phyloP scores from a whole-genome alignment of 1,140 invertebrate species.

The Papilio polytes region DNA sequence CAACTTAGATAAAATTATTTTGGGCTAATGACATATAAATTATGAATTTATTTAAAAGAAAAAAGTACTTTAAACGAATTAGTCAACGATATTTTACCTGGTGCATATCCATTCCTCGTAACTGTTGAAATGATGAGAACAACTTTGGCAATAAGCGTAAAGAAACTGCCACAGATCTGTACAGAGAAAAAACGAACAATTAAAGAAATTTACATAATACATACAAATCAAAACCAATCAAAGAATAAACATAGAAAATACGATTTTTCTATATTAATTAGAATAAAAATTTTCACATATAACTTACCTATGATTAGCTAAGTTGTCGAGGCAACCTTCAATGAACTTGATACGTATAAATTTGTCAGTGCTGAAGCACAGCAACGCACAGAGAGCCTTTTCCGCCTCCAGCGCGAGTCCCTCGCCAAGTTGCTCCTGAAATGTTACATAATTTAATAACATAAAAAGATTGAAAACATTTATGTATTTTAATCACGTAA shows the following conservation, averaged over 20 bases:
- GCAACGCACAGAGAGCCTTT: conserved; percentile 93
- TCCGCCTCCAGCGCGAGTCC: conserved; percentile 95
- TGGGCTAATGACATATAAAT: background rate
- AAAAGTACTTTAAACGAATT: too few species aligned
- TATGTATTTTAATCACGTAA: too few species aligned
- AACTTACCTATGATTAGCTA: conserved; percentile 91
- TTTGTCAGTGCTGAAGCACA: conserved; percentile 95
- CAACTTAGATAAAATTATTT: too few species aligned
- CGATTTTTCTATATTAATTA: too few species aligned
- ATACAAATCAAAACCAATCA: background rate
- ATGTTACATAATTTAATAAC: conserved; percentile 12
- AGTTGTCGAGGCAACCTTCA: conserved; percentile 95
- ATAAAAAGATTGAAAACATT: too few species aligned
- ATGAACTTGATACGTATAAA: conserved; percentile 97
- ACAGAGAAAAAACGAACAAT: conserved; percentile 44
- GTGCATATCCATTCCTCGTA: conserved; percentile 92
- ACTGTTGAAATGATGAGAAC: conserved; percentile 95
- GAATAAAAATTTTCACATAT: too few species aligned
- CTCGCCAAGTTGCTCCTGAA: conserved; percentile 91
- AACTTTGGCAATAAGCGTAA: conserved; percentile 94
- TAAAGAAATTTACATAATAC: background rate
- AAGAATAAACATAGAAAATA: too few species aligned
- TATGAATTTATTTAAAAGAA: background rate
- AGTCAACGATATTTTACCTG: conserved; percentile 72
- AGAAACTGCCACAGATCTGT: conserved; percentile 94